Evolutionary conservation across 2,888 invertebrate species (phyloP).

Genomic region (Folsomia candida): DNA sequence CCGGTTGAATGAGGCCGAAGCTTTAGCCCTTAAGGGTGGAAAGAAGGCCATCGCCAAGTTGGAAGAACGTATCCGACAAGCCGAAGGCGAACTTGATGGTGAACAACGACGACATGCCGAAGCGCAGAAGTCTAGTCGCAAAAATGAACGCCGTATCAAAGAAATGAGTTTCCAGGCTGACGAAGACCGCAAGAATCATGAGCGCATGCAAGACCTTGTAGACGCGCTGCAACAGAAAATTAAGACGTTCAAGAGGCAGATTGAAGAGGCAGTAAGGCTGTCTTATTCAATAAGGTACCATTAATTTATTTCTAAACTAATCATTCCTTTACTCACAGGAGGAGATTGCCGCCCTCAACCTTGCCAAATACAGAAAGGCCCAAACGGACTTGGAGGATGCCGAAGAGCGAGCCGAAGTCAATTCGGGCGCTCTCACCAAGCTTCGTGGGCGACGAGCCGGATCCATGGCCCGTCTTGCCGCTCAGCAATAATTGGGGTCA

Average conservation of each 20-base stretch:
- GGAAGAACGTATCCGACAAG: slow-evolving; percentile 91
- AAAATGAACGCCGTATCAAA: slow-evolving; percentile 95
- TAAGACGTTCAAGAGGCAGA: slow-evolving; percentile 99
- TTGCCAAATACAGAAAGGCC: slow-evolving; percentile 97
- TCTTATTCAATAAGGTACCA: too few relatives aligned
- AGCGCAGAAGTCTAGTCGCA: slow-evolving; percentile 96
- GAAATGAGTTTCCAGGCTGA: slow-evolving; percentile 97
- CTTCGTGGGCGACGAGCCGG: slow-evolving; percentile 14
- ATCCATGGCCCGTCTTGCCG: slow-evolving; percentile 9
- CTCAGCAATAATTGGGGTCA: too few relatives aligned
- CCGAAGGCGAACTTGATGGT: slow-evolving; percentile 95
- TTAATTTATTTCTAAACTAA: not conserved
- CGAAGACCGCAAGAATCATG: slow-evolving; percentile 97
- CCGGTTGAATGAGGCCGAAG: slow-evolving; percentile 93
- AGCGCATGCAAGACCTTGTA: slow-evolving; percentile 98
- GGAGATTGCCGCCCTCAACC: slow-evolving; percentile 95
- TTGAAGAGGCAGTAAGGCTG: slow-evolving; percentile 90
- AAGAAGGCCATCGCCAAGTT: slow-evolving; percentile 99
- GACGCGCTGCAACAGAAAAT: slow-evolving; percentile 99
- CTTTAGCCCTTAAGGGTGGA: slow-evolving; percentile 96
- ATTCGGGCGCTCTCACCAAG: not conserved
- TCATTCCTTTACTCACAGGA: slow-evolving; percentile 53
- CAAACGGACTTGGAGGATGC: slow-evolving; percentile 95
- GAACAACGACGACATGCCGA: slow-evolving; percentile 98
- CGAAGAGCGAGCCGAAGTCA: slow-evolving; percentile 64